These are phyloP conservation scores for Porites rus DNA, from an alignment of 92 coral and sea anemone species.

Conservation along the genomic window DNA sequence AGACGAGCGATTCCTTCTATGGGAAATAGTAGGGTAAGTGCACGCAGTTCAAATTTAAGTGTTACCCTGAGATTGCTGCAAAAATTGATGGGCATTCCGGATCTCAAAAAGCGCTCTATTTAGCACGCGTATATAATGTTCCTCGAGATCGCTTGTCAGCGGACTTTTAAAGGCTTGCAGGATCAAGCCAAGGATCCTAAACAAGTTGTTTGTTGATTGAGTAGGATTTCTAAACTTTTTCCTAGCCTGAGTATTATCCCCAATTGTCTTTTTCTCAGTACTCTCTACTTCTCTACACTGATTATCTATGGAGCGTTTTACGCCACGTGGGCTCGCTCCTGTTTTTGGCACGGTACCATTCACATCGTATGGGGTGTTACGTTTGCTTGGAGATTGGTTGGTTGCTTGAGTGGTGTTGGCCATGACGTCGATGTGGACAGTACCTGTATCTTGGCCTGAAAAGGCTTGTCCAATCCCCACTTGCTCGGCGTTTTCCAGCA, in stretches of 20 bases:
- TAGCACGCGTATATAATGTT: not conserved
- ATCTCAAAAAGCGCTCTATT: constrained; percentile 15
- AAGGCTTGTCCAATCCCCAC: not conserved
- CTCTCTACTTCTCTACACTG: not conserved
- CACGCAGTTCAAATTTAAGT: too few relatives aligned
- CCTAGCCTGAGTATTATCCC: not conserved
- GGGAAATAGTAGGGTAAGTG: too few relatives aligned
- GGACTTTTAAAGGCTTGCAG: constrained; percentile 21
- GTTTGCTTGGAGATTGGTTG: too few relatives aligned
- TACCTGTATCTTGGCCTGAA: not conserved
- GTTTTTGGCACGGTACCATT: too few relatives aligned
- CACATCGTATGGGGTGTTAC: too few relatives aligned
- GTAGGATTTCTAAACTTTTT: not conserved
- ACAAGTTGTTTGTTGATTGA: constrained; percentile 7
- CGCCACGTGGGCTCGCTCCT: not conserved
- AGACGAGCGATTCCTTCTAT: too few relatives aligned
- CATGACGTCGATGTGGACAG: too few relatives aligned
- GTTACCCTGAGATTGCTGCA: not conserved
- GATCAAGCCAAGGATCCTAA: constrained; percentile 18
- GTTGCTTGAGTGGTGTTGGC: too few relatives aligned
- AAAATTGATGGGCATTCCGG: not conserved
- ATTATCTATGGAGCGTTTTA: not conserved
- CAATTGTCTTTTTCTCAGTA: not conserved
- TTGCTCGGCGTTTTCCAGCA: not conserved
- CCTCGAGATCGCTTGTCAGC: constrained; percentile 24